Base-by-base conservation (phyloP, 2,797 vertebrate genomes). In the Hozukius guyotensis region DNA sequence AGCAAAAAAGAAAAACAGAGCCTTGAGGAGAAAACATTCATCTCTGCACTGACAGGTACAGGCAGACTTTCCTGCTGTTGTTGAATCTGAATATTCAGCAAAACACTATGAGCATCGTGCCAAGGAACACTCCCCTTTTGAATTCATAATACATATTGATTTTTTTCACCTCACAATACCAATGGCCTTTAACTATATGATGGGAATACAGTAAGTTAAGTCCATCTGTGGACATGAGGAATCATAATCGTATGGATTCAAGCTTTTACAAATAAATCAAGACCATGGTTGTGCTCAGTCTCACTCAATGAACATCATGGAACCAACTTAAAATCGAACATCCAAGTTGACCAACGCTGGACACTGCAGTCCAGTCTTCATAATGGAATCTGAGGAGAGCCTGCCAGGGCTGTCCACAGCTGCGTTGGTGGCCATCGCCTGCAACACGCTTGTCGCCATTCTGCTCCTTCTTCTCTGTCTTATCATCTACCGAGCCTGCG, bases 381-480 rank as follows among this genome's bases (percentile, higher is more conserved):
- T 59, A 6, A 96, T 96, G 95, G 96, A 96, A 68, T 88, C 92
- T 42, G 78, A 81, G 27, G 78, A 67, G 57, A 87, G 56, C 49
- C 6, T 29, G 4, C 68, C 70, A 16, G 93, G 89, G 55, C 90
- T 96, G 64, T 96, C 96, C 71, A 94, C 93, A 3, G 96, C 95
- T 4, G 96, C 96, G 1, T 52, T 96, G 75, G 96, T 96, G 87
- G 96, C 96, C 83, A 96, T 96, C 2, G 94, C 88, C 59, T 96
- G 96, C 81, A 96, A 96, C 65, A 72, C 94, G 1, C 84, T 95
- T 25, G 94, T 96, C 10, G 95, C 94, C 38, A 13, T 96, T 75
- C 94, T 96, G 68, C 94, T 96, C n/a, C 86, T 96, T 18, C 90
- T 96, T 62, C 95, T 96, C 36, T 95, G 95, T 77, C 82, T 96